Base-by-base conservation (phyloP, 2,888 invertebrate species). In the Eutolmus rufibarbis region DNA sequence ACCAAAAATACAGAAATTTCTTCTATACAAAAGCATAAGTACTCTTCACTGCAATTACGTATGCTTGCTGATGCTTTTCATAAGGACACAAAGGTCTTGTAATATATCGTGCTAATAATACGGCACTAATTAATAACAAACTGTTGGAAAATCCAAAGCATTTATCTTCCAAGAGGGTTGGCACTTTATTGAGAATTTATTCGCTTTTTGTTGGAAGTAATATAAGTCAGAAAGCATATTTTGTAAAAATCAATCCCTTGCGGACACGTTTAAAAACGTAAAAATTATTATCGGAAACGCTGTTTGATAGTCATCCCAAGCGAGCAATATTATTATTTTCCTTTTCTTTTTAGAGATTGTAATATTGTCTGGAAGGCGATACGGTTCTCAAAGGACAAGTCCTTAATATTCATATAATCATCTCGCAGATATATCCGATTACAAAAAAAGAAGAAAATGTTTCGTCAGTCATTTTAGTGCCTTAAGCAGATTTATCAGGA, bases 81-180 rank as follows among this genome's bases (percentile, higher is more conserved):
- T 46, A 46, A n/a, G 5, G n/a, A 51, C 19, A 51, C 51, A 51
- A n/a, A n/a, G 74, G 7, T 19, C 37, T 79, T 23, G 79, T 79
- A 46, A 40, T 79, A 19, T 79, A 79, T 79, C 40, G 79, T 46
- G 79, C 79, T 79, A 79, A 79, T 79, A 51, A 79, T 79, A 79
- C n/a, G 51, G 9, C 14, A 46, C 79, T 46, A 79, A 79, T 79
- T 79, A 79, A 79, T 79, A 19, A 79, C 79, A 79, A 79, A 79
- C 23, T 79, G 46, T 46, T 79, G 28, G 79, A 79, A 46, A 79
- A 46, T 51, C 51, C 28, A 46, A 14, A 28, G 51, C 79, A 79
- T 79, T 79, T 79, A 16, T 79, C 79, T 79, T 51, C n/a, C 28
- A 16, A 16, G 31, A 5, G 74, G 28, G 28, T 5, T 5, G 16